phyloP scores from a whole-genome alignment of 1,140 invertebrate genomes.

The Sitobion miscanthi region DNA sequence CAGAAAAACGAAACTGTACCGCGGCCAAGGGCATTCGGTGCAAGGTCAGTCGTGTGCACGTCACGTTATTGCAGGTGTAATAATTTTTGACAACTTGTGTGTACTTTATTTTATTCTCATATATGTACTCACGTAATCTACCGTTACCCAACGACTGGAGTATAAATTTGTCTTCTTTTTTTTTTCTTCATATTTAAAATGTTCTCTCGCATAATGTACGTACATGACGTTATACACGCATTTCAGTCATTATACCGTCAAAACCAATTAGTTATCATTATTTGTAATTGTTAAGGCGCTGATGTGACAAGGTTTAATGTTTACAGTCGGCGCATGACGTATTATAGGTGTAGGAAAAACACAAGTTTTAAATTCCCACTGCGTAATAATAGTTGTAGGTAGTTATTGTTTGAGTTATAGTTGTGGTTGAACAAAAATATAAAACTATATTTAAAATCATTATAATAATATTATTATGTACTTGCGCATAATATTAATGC shows the following conservation, averaged over 20 bases:
- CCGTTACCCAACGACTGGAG: background rate
- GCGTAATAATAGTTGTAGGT: background rate
- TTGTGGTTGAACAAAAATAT: background rate
- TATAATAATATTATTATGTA: background rate
- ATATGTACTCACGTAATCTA: background rate
- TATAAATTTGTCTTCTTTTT: slow-evolving; percentile 6
- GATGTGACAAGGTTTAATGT: slow-evolving; percentile 29
- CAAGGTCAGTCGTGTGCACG: slow-evolving; percentile 27
- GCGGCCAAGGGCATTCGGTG: slow-evolving; percentile 26
- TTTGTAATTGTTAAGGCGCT: slow-evolving; percentile 22
- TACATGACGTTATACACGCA: background rate
- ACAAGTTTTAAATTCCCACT: background rate
- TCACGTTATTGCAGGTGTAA: slow-evolving; percentile 38
- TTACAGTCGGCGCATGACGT: background rate
- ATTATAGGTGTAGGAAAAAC: background rate
- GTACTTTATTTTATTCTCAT: background rate
- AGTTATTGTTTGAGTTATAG: background rate
- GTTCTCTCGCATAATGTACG: background rate
- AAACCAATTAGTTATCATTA: slow-evolving; percentile 42
- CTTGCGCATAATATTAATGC: background rate
- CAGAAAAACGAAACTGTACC: slow-evolving; percentile 15
- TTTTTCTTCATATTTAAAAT: background rate
- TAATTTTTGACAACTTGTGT: slow-evolving; percentile 21
- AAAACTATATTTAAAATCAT: background rate
- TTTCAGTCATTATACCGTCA: slow-evolving; percentile 20